Conservation (phyloP, 2,888 invertebrate genomes). For the Heteropelma amictum region DNA sequence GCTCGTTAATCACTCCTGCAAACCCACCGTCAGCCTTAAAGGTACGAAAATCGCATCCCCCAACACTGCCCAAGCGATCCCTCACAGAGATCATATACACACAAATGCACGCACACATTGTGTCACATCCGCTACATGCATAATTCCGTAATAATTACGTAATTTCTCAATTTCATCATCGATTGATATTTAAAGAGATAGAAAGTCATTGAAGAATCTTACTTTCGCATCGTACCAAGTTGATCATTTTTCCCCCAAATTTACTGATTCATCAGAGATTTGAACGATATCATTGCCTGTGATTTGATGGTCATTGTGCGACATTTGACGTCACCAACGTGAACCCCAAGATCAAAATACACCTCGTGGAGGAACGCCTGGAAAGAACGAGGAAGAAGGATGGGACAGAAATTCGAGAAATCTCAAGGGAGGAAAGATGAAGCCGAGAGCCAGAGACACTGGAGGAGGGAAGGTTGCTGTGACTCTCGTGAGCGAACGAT, state of each 20-base stretch:
- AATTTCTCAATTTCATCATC: no score
- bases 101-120: neutral
- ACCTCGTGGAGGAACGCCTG: neutral
- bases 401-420: conserved; percentile 45
- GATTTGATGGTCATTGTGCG: neutral
- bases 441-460: conserved; percentile 51
- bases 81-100: neutral
- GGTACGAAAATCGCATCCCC: neutral
- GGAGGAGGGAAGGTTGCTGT: conserved; percentile 62
- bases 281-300: neutral
- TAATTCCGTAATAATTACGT: no score
- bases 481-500: conserved; percentile 69
- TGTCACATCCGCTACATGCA: no score
- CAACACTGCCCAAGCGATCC: neutral
- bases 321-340: conserved; percentile 5
- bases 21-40: neutral
- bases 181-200: no score
- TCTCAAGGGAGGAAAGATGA: conserved; percentile 43
- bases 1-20: conserved; percentile 49
- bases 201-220: no score
- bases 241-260: no score
- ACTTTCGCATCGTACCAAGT: no score
- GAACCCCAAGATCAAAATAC: conserved; percentile 35
- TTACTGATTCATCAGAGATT: no score
- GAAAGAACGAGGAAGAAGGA: conserved; percentile 3